Conservation (phyloP, 1,140 invertebrate species). For the Octopus sinensis region DNA sequence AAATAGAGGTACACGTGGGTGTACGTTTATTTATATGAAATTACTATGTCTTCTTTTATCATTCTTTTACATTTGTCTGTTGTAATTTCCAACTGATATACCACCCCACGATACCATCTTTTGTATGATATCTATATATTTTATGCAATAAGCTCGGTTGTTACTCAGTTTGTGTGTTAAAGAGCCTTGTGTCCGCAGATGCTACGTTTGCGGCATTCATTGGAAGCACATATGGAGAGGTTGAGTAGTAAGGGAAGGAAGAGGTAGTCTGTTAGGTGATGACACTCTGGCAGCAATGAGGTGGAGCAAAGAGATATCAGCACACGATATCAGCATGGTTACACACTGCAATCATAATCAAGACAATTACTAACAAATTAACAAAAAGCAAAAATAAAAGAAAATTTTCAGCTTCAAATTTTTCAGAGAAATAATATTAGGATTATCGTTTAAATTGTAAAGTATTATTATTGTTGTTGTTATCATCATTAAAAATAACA, state of each 20-base stretch:
- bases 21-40: no score
- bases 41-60: no score
- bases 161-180: background rate
- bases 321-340: background rate
- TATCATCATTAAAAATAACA: no score
- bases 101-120: no score
- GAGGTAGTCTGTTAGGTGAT: background rate
- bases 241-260: background rate
- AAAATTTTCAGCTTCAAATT: no score
- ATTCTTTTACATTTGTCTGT: no score
- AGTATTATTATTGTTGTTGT: no score
- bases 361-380: background rate
- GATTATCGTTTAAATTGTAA: no score
- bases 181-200: background rate
- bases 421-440: no score
- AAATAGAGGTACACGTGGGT: no score
- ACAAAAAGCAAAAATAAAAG: background rate
- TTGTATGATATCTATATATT: no score
- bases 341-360: slow-evolving; percentile 8
- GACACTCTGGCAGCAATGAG: background rate
- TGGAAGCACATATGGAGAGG: slow-evolving; percentile 4
- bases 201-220: background rate
- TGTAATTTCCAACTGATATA: no score
- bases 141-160: background rate
- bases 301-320: background rate